Base-by-base conservation (phyloP, 2,888 invertebrate genomes). In the Cosmia trapezina region DNA sequence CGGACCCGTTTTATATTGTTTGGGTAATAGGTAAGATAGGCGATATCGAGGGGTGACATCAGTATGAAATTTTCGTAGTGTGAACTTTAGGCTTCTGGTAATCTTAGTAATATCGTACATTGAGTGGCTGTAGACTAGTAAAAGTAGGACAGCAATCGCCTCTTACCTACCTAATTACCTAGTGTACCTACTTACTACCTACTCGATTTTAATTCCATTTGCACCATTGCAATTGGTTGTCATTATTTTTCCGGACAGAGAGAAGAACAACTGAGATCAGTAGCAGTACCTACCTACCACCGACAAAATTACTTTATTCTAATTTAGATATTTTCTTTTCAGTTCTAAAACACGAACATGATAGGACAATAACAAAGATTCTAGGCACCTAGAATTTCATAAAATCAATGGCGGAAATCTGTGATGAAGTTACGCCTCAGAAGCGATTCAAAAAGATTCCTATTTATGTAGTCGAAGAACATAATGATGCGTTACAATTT, bases 401-500 rank as follows among this genome's bases (percentile, higher is more conserved):
- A 73, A 61, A 56, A 70, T 64, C 43, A 75, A 91, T 89, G 89
- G 72, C 86, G 43, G 80, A 86, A 83, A 76, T 64, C 70, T 78
- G 72, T 73, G 81, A 75, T 71, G 83, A 80, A 53, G 66, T 67
- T 67, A 56, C 80, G 57, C 87, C 88, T 59, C 75, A 93, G 63
- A 97, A 97, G 88, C 93, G 92, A 78, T 97, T 96, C 89, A 96
- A 96, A 91, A 97, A 97, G 91, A 97, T 98, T 69, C 98, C 98
- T 22, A 96, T 98, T 78, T 97, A 97, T 90, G 96, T 98, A 37
- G 98, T 98, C 3, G 98, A 98, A 89, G 97, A 97, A 87, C 98
- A 98, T 92, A 97, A 98, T 92, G 98, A 98, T 87, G 98, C 97
- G 37, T 92, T 98, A 81, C 97, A 97, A 81, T 98, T 97, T 90